Percentiles rank a stretch among this genome's conserved stretches.
Conservation (phyloP, 2,113 vertebrate species). For the Cygnus buccinator region DNA sequence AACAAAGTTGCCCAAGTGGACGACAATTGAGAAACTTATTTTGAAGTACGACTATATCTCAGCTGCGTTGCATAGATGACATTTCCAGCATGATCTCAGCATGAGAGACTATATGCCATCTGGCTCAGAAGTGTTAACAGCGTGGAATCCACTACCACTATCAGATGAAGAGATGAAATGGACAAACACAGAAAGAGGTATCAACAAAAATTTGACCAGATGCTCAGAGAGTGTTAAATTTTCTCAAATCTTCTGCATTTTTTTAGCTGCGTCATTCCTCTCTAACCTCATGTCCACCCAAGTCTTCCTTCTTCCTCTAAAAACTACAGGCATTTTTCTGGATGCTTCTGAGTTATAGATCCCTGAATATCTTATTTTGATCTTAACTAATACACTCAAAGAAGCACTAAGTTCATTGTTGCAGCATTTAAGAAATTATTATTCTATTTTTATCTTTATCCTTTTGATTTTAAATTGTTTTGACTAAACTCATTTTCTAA, state of each 20-base stretch:
- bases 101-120: constrained; percentile 64
- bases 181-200: constrained; percentile 40
- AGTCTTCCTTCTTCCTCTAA: neutral
- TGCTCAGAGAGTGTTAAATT: neutral
- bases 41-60: constrained; percentile 19
- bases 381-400: neutral
- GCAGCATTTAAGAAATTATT: constrained; percentile 25
- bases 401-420: constrained; percentile 6
- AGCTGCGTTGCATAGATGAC: constrained; percentile 51
- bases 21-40: constrained; percentile 6
- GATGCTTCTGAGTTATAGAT: neutral
- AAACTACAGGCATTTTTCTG: neutral
- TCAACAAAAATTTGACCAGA: constrained; percentile 22
- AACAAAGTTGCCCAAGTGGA: neutral
- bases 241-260: neutral
- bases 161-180: constrained; percentile 32
- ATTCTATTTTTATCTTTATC: constrained; percentile 52
- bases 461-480: constrained; percentile 39
- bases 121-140: constrained; percentile 62
- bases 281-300: neutral
- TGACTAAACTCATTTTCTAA: constrained; percentile 55
- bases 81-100: constrained; percentile 69
- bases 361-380: neutral
- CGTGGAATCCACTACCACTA: constrained; percentile 48
- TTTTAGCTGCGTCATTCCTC: neutral